Base-by-base conservation (phyloP, 2,888 invertebrate species). In the Hypolimnas misippus region DNA sequence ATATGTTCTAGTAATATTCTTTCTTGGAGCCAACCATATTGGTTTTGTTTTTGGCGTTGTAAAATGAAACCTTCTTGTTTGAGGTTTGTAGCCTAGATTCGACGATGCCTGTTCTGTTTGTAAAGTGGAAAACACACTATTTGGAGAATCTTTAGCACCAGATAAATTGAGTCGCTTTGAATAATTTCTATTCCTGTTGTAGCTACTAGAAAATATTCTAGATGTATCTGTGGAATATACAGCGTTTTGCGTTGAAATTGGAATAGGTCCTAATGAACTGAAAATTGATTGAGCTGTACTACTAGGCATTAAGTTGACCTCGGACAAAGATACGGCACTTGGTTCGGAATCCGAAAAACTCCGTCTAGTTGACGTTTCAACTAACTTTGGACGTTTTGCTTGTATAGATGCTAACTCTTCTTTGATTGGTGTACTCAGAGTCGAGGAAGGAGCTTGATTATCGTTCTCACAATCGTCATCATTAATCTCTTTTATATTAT, bases 391-490 rank as follows among this genome's bases (percentile, higher is more conserved):
- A 57, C 75, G 70, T 6, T 82, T 81, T 14, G 79, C 70, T 75
- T 79, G 82, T 25, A 85, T 62, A 19, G 82, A 76, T 5, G 73
- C 77, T 31, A 79, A 52, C 71, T 88, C 84, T 63, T 87, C 79
- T 64, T 84, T 81, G 12, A 75, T 64, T 38, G 87, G 80, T 35
- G 84, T 84, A 63, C 81, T 82, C 5, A 73, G 70, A 17, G 89
- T 85, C 12, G 87, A 79, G 53, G 83, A 82, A 31, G 77, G 66
- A 33, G 80, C 71, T 62, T 76, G 69, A 3, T 84, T 81, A 29
- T 92, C 90, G 35, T 85, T 83, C 58, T 92, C 91, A 70, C 92
- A 91, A 54, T 91, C 90, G 38, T 91, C 90, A 40, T 85, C 83
- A 61, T 91, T 88, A 70, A 87, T 89, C 50, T 92, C 90, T 50